Conservation (phyloP, 1,140 invertebrate species). For the Dreissena polymorpha region DNA sequence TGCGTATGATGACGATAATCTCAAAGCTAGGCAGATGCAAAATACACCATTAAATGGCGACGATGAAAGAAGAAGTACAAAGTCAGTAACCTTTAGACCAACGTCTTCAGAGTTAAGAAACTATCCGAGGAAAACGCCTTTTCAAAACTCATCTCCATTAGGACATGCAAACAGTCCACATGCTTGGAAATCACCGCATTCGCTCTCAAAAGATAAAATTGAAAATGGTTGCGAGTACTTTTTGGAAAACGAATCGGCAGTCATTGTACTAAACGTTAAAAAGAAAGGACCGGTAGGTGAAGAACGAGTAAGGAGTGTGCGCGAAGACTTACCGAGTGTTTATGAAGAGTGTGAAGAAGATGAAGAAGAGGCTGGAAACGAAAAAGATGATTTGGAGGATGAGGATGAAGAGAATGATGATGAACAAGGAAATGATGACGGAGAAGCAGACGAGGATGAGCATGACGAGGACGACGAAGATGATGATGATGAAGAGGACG, state of each 20-base stretch:
- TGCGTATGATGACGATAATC: conserved; percentile 37
- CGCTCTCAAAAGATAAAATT: neutral
- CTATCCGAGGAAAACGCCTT: too few relatives aligned
- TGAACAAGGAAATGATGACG: conserved; percentile 10
- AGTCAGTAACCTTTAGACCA: neutral
- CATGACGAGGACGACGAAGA: neutral
- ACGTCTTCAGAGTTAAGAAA: neutral
- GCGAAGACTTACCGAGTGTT: neutral
- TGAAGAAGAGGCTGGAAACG: neutral
- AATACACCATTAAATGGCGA: neutral
- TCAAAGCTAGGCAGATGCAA: neutral
- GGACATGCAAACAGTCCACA: conserved; percentile 1
- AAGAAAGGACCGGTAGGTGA: neutral
- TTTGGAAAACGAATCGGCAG: conserved; percentile 31
- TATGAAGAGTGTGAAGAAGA: conserved; percentile 4
- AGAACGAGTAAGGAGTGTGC: neutral
- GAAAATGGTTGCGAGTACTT: neutral
- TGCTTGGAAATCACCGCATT: neutral
- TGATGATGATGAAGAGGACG: neutral
- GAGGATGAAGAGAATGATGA: conserved; percentile 7
- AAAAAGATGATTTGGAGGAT: conserved; percentile 3
- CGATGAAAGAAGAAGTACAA: neutral
- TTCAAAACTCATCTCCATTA: neutral
- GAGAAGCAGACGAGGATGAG: neutral
- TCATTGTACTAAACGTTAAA: conserved; percentile 22